Evolutionary conservation across 2,888 invertebrate species (phyloP).

Genomic region (Stenichneumon culpator): DNA sequence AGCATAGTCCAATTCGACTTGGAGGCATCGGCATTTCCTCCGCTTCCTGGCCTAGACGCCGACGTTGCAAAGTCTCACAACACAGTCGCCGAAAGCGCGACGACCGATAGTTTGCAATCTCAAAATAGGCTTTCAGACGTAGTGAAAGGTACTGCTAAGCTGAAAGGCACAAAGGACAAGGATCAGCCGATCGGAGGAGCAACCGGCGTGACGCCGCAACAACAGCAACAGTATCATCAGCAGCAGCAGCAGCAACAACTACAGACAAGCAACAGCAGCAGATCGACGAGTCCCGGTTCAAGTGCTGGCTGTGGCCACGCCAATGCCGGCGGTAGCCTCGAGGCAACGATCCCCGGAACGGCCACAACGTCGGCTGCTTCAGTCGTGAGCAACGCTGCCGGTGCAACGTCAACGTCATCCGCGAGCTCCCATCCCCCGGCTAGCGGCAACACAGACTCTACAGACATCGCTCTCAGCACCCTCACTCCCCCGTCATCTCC

Average conservation of each 20-base stretch:
- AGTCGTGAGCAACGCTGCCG: slow-evolving; percentile 17
- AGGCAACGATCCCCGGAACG: slow-evolving; percentile 26
- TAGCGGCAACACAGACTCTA: slow-evolving; percentile 78
- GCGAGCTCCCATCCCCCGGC: slow-evolving; percentile 75
- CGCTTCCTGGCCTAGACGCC: slow-evolving; percentile 89
- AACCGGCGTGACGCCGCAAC: slow-evolving; percentile 56
- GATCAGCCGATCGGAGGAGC: slow-evolving; percentile 62
- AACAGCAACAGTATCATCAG: slow-evolving; percentile 58
- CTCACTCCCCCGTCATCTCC: slow-evolving; percentile 88
- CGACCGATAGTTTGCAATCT: slow-evolving; percentile 81
- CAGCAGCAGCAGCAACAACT: slow-evolving; percentile 76
- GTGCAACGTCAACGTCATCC: slow-evolving; percentile 20
- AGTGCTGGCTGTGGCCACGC: slow-evolving; percentile 65
- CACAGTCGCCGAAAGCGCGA: slow-evolving; percentile 75
- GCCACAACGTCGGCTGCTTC: slow-evolving; percentile 63
- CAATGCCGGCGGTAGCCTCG: slow-evolving; percentile 58
- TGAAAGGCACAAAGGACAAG: slow-evolving; percentile 85
- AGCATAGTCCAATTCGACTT: slow-evolving; percentile 90
- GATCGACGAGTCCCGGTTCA: slow-evolving; percentile 82
- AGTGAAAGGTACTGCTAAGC: slow-evolving; percentile 91
- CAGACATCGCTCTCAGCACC: slow-evolving; percentile 84
- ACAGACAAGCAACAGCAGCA: slow-evolving; percentile 78
- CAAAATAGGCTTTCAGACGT: slow-evolving; percentile 92
- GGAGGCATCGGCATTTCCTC: slow-evolving; percentile 93
- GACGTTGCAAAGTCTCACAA: slow-evolving; percentile 80